phyloP scores from a whole-genome alignment of 2,888 invertebrate species.

The Formica aserva region DNA sequence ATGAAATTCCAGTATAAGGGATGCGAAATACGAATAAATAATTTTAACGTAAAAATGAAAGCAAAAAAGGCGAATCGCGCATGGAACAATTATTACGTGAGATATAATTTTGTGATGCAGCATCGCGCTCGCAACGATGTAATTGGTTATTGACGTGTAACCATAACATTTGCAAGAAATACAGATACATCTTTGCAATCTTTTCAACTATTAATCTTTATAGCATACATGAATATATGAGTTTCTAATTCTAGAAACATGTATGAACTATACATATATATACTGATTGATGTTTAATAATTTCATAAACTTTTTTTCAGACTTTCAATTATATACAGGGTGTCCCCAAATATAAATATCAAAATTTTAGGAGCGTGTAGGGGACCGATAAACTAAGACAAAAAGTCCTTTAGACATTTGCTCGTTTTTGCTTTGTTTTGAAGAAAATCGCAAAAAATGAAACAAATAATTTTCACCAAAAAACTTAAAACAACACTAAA shows the following conservation, averaged over 20 bases:
- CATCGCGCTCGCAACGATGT: slow-evolving; percentile 18
- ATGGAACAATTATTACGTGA: slow-evolving; percentile 66
- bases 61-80: slow-evolving; percentile 42
- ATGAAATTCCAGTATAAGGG: background rate
- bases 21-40: slow-evolving; percentile 44
- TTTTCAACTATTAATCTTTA: slow-evolving; percentile 26
- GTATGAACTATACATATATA: background rate
- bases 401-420: too few species aligned
- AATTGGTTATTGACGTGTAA: slow-evolving; percentile 27
- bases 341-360: too few species aligned
- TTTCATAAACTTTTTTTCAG: background rate
- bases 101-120: slow-evolving; percentile 30
- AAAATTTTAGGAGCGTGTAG: too few species aligned
- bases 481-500: too few species aligned
- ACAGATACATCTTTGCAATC: background rate
- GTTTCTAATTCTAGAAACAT: background rate
- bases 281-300: background rate
- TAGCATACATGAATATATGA: background rate
- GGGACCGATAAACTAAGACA: too few species aligned
- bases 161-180: slow-evolving; percentile 27
- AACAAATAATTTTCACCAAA: too few species aligned
- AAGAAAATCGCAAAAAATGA: too few species aligned
- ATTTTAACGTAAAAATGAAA: slow-evolving; percentile 53
- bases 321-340: background rate
- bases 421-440: too few species aligned